Percentiles rank a stretch among this genome's conserved stretches.
phyloP scores from a whole-genome alignment of 2,797 vertebrate species.

The Pyrocephalus nanus region DNA sequence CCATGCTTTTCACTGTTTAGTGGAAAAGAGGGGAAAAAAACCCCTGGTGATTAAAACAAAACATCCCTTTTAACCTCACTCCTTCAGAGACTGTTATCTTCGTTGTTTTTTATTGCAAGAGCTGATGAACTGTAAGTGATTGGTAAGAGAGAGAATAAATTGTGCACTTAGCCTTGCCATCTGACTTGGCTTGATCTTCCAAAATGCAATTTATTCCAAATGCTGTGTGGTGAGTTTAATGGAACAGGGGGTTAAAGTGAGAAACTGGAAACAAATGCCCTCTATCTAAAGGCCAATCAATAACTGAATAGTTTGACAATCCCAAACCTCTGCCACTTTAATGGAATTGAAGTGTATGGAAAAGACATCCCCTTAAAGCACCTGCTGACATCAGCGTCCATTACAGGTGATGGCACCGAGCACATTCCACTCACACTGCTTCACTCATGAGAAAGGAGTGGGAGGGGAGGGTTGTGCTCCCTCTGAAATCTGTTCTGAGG shows the following conservation, averaged over 20 bases:
- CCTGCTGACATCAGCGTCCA: background rate
- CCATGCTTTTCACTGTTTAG: background rate
- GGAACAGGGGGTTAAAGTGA: constrained; percentile 8
- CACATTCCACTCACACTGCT: background rate
- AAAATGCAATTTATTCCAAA: constrained; percentile 7
- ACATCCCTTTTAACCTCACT: background rate
- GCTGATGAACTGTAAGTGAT: constrained; percentile 2
- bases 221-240: background rate
- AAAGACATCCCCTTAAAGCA: constrained; percentile 19
- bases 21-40: background rate
- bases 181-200: constrained; percentile 23
- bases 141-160: background rate
- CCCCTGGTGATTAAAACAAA: background rate
- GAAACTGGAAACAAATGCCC: constrained; percentile 22
- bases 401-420: background rate
- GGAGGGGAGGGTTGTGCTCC: background rate
- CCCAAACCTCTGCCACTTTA: constrained; percentile 4
- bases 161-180: background rate
- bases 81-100: background rate
- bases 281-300: background rate
- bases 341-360: constrained; percentile 25
- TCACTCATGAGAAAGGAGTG: background rate
- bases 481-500: background rate
- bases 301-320: constrained; percentile 3
- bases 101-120: background rate